Conservation (phyloP, 37 sponge, comb jelly and placozoan genomes). For the Amphimedon queenslandica region DNA sequence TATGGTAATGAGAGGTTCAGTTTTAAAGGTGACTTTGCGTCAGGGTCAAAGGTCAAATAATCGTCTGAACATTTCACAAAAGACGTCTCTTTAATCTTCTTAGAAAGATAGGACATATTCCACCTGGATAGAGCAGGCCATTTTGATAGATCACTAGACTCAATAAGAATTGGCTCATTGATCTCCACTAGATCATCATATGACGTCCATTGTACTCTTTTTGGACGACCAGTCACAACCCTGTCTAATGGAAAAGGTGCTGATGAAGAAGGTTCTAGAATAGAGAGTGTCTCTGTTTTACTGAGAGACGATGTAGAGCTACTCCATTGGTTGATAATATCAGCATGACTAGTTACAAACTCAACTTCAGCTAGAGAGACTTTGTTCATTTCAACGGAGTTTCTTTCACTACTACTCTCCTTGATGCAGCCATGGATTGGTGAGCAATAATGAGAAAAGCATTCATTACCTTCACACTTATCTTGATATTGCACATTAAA, state of each 20-base stretch:
- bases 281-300: background rate
- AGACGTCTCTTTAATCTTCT: conserved; percentile 18
- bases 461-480: conserved; percentile 7
- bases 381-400: background rate
- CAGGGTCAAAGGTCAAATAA: conserved; percentile 85
- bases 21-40: conserved; percentile 56
- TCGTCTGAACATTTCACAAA: conserved; percentile 68
- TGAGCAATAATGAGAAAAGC: conserved; percentile 39
- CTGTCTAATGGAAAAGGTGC: background rate
- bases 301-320: background rate
- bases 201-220: conserved; percentile 49
- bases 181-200: conserved; percentile 44
- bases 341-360: conserved; percentile 50
- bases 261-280: background rate
- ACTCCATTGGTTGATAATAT: background rate
- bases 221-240: conserved; percentile 5
- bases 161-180: conserved; percentile 52
- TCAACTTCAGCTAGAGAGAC: conserved; percentile 17
- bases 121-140: conserved; percentile 73
- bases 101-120: conserved; percentile 56
- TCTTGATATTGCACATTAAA: conserved; percentile 11
- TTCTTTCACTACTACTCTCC: background rate
- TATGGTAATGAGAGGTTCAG: conserved; percentile 72
- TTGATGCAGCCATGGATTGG: conserved; percentile 62
- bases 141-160: conserved; percentile 45